Conservation (phyloP, 2,888 invertebrate species). For the Alloplasta piceator region DNA sequence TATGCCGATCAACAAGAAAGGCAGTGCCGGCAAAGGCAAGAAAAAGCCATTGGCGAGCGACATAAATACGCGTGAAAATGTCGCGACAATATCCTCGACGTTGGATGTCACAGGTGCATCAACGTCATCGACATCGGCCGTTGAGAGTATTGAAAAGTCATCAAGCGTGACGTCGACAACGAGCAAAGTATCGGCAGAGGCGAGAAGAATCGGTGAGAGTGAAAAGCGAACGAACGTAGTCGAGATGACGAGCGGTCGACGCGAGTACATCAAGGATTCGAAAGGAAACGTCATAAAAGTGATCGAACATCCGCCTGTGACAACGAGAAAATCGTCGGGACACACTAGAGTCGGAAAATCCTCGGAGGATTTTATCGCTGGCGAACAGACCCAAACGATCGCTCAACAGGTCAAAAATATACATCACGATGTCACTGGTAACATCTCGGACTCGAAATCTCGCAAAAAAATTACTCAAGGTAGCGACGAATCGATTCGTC, state of each 20-base stretch:
- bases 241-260: constrained; percentile 75
- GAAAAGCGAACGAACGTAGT: constrained; percentile 74
- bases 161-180: constrained; percentile 64
- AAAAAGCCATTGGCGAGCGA: constrained; percentile 56
- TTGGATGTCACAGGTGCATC: constrained; percentile 62
- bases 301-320: constrained; percentile 72
- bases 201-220: constrained; percentile 71
- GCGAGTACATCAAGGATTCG: constrained; percentile 78
- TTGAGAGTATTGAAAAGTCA: constrained; percentile 55
- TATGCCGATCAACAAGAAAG: constrained; percentile 72
- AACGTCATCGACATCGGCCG: constrained; percentile 59
- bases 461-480: constrained; percentile 13
- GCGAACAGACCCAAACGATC: constrained; percentile 70
- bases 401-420: constrained; percentile 38
- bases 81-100: constrained; percentile 40
- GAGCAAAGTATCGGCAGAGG: constrained; percentile 76
- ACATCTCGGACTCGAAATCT: background rate
- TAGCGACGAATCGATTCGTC: constrained; percentile 21
- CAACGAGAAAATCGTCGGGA: constrained; percentile 61
- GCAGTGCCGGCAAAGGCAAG: constrained; percentile 60
- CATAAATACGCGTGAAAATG: constrained; percentile 59
- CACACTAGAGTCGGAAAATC: constrained; percentile 65
- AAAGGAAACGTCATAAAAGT: constrained; percentile 78
- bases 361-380: constrained; percentile 74
- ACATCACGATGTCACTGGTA: background rate